phyloP scores from a whole-genome alignment of 1,140 invertebrate genomes.

The Diprion similis region DNA sequence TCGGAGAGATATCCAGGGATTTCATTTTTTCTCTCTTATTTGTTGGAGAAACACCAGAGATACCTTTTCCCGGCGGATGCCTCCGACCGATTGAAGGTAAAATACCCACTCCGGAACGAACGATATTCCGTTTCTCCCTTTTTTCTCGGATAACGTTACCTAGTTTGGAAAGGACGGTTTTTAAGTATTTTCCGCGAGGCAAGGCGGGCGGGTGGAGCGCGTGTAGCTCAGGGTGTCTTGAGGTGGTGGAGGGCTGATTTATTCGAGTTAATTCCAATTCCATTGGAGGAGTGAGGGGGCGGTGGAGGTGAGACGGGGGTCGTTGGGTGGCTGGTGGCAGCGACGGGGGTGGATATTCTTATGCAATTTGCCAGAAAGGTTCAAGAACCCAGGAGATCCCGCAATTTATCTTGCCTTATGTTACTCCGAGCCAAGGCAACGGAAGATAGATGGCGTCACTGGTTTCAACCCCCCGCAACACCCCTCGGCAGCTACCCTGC shows the following conservation, averaged over 20 bases:
- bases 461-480: slow-evolving; percentile 48
- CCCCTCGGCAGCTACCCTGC: slow-evolving; percentile 36
- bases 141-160: background rate
- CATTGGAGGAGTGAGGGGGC: slow-evolving; percentile 57
- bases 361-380: slow-evolving; percentile 66
- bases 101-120: too few relatives aligned
- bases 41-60: too few relatives aligned
- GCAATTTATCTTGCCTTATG: slow-evolving; percentile 66
- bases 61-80: too few relatives aligned
- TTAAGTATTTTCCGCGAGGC: background rate
- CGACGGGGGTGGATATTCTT: slow-evolving; percentile 61
- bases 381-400: slow-evolving; percentile 64
- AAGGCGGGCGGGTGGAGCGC: slow-evolving; percentile 33
- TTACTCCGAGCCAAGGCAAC: slow-evolving; percentile 64
- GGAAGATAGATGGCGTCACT: slow-evolving; percentile 65
- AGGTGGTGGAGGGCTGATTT: slow-evolving; percentile 54
- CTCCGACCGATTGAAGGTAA: too few relatives aligned
- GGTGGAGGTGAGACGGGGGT: slow-evolving; percentile 33
- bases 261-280: slow-evolving; percentile 65
- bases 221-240: slow-evolving; percentile 24
- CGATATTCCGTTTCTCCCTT: background rate
- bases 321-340: slow-evolving; percentile 27
- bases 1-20: too few relatives aligned
- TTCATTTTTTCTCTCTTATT: too few relatives aligned
- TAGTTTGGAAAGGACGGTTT: background rate